These are phyloP conservation scores for Eristalis intricaria DNA, from an alignment of 2,888 invertebrate species.

Conservation along the genomic window DNA sequence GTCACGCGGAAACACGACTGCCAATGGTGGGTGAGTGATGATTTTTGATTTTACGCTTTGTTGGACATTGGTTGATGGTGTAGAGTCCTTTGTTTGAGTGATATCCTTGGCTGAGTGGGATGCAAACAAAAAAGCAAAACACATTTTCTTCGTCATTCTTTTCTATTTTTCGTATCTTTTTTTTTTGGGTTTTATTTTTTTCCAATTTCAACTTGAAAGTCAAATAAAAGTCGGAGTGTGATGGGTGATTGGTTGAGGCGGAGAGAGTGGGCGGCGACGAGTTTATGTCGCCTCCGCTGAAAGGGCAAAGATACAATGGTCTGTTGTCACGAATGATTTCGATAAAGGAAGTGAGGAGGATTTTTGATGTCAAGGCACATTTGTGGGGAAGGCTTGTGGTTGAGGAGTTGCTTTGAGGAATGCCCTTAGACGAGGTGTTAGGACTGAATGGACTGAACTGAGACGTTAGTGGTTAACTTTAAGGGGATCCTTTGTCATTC, in stretches of 20 bases:
- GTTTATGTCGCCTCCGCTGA: slow-evolving; percentile 47
- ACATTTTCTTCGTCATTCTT: background rate
- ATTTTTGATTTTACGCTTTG: slow-evolving; percentile 70
- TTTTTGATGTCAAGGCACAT: background rate
- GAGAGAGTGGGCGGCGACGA: background rate
- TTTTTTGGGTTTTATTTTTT: slow-evolving; percentile 11
- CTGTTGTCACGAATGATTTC: slow-evolving; percentile 46
- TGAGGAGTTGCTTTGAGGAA: too few relatives aligned
- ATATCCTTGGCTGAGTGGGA: background rate
- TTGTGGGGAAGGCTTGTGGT: background rate
- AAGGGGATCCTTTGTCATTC: too few relatives aligned
- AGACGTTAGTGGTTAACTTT: too few relatives aligned
- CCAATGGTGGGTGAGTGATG: slow-evolving; percentile 59
- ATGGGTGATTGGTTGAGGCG: background rate
- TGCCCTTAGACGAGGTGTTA: background rate
- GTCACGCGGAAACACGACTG: background rate
- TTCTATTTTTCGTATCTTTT: too few relatives aligned
- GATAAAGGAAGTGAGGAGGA: background rate
- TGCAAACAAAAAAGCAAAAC: background rate
- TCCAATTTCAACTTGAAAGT: slow-evolving; percentile 36
- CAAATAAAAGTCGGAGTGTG: slow-evolving; percentile 47
- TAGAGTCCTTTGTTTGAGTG: slow-evolving; percentile 20
- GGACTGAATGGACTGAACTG: background rate
- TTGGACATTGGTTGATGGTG: slow-evolving; percentile 46
- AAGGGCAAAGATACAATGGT: slow-evolving; percentile 52